Evolutionary conservation across 2,797 vertebrate species (phyloP), one percentile per base, ranked within the genome.

Genomic region (Rhinophrynus dorsalis): DNA sequence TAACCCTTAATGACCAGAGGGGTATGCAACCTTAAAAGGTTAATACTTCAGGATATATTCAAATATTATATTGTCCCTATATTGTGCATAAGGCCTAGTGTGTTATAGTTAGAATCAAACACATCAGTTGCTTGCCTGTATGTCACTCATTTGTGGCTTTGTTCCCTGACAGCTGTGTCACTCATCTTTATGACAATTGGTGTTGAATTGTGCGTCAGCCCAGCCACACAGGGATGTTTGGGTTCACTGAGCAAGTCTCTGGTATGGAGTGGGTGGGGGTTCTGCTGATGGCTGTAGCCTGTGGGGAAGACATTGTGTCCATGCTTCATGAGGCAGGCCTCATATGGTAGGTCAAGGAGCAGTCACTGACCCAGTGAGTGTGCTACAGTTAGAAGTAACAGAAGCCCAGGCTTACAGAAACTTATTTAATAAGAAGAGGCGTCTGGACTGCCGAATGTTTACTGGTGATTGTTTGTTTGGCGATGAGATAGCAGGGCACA

Each of bases 311-410:
- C 45, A 30, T 60, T 52, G 67, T 68, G 44, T 58, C 42, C 38
- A 9, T 27, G n/a, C 12, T 47, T 29, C n/a, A 47, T 11, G 26
- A 58, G 24, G 38, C 35, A 54, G 27, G 29, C 32, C 45, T n/a
- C 48, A 23, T 51, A 23, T 37, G 45, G 55, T 12, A 52, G 67
- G 56, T 68, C 56, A 68, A 9, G n/a, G 24, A 17, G 45, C 26
- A 68, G 24, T n/a, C 56, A 60, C 23, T 60, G 56, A 68, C 56
- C 67, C 56, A 7, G 44, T 23, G 21, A 51, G 45, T 37, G 33
- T 10, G 15, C 6, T 67, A 44, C 40, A 29, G 40, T 13, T 37
- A 67, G n/a, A 67, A 24, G 50, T 15, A 45, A 66, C 33, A n/a
- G 17, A 24, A 18, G 18, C 6, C 52, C 45, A 30, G 27, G 8